phyloP scores from a whole-genome alignment of 2,888 invertebrate genomes.

The Athalia circularis region DNA sequence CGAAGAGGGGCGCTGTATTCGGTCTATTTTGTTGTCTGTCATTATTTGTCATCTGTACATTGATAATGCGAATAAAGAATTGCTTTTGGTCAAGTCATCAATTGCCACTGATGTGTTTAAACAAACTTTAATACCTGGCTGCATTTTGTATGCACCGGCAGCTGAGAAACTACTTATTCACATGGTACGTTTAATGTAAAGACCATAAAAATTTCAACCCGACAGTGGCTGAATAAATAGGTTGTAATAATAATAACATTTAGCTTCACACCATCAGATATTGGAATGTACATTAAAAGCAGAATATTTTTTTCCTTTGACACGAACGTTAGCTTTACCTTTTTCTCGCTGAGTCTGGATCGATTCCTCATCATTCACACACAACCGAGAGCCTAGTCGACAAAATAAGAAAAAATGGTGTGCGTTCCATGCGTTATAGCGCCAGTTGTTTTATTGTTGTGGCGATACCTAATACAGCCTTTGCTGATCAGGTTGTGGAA shows the following conservation, averaged over 20 bases:
- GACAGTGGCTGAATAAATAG: not conserved
- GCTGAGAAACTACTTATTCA: not conserved
- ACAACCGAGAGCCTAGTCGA: not conserved
- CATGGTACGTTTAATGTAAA: constrained; percentile 14
- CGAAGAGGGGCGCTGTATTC: too few species aligned
- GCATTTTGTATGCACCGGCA: not conserved
- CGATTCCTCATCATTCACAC: not conserved
- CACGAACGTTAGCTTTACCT: not conserved
- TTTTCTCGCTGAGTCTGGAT: not conserved
- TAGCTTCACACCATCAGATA: too few species aligned
- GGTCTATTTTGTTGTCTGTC: too few species aligned
- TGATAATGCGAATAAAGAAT: too few species aligned
- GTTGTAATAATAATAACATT: not conserved
- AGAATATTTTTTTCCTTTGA: too few species aligned
- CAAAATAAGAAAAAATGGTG: constrained; percentile 78
- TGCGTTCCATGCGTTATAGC: constrained; percentile 92
- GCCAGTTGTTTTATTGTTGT: constrained; percentile 87
- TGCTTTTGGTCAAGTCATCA: too few species aligned
- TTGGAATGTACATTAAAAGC: too few species aligned
- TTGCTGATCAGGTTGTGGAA: constrained; percentile 88
- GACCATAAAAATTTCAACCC: not conserved
- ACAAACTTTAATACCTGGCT: too few species aligned
- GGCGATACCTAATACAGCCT: constrained; percentile 91
- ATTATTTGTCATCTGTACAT: too few species aligned
- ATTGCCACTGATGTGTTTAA: too few species aligned